Evolutionary conservation across 2,113 vertebrate genomes (phyloP).

Genomic region (Litocranius walleri): DNA sequence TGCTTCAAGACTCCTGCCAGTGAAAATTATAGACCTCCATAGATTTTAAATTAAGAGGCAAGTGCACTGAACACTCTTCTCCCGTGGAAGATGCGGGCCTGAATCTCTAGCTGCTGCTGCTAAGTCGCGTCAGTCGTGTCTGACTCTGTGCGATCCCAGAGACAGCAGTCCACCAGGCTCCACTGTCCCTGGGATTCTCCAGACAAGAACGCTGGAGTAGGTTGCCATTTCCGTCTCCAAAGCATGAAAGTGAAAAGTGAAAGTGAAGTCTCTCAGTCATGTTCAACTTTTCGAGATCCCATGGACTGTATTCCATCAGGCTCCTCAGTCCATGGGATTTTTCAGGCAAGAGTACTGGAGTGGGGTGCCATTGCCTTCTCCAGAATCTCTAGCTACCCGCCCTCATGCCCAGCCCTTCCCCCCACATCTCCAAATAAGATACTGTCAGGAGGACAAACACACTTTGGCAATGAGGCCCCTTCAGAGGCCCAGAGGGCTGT

Average conservation of each 20-base stretch:
- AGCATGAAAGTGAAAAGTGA: too few species aligned
- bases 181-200: too few species aligned
- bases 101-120: background rate
- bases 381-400: background rate
- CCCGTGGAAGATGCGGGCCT: background rate
- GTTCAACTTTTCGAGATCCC: rapidly evolving
- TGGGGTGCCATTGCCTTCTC: too few species aligned
- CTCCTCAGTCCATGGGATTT: too few species aligned
- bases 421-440: conserved; percentile 24
- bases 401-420: background rate
- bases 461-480: conserved; percentile 58
- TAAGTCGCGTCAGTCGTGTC: rapidly evolving
- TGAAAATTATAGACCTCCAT: background rate
- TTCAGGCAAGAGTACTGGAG: too few species aligned
- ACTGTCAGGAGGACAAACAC: conserved; percentile 51
- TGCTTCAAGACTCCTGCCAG: background rate
- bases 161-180: too few species aligned
- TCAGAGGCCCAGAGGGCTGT: background rate
- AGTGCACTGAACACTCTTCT: background rate
- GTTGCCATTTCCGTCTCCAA: too few species aligned
- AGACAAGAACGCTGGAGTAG: too few species aligned
- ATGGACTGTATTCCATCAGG: too few species aligned
- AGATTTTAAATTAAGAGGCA: background rate
- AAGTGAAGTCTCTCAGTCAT: too few species aligned
- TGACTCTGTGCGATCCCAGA: too few species aligned